Base-by-base conservation (phyloP, 2,797 vertebrate species). In the Oreortyx pictus region DNA sequence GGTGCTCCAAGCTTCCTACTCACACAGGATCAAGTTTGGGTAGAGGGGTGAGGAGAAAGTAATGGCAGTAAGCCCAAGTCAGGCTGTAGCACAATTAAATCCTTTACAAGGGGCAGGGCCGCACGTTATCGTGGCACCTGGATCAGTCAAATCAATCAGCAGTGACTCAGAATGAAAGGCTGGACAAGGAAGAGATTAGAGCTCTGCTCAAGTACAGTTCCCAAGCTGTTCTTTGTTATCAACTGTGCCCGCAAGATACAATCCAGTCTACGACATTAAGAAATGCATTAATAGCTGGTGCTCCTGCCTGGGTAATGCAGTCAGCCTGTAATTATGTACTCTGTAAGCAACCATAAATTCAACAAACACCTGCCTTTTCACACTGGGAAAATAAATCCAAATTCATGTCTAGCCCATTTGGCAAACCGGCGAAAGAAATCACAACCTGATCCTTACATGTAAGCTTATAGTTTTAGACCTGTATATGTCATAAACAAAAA, bases 191-290 rank as follows among this genome's bases (percentile, higher is more conserved):
- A 65, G 43, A 75, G 54, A 61, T 9, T 33, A 73, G n/a, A 39
- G 68, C 4, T 87, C 37, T 76, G 41, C 33, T 74, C 88, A 17
- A 29, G 14, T 22, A 70, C 5, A 1, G 6, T 0, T 74, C 71
- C 57, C 19, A 52, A 62, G 68, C 41, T 54, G 71, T 52, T 62
- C 37, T 56, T 62, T 25, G 37, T 20, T 74, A 18, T 54, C 12
- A 23, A 18, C 6, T 33, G 50, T 4, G 1, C 43, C 50, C 0
- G 0, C 0, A 0, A 92, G 90, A 72, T 27, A 35, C 0, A 25
- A 57, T 11, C 54, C 33, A 49, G 67, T 7, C 78, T 39, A 11
- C 56, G 66, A 11, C 39, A 60, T 4, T 24, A 57, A 56, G 41
- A 86, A 76, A 78, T 27, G 43, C 33, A 65, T 35, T 56, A n/a